These are phyloP conservation scores for Melinaea menophilus DNA, from an alignment of 2,888 invertebrate genomes.

Conservation along the genomic window DNA sequence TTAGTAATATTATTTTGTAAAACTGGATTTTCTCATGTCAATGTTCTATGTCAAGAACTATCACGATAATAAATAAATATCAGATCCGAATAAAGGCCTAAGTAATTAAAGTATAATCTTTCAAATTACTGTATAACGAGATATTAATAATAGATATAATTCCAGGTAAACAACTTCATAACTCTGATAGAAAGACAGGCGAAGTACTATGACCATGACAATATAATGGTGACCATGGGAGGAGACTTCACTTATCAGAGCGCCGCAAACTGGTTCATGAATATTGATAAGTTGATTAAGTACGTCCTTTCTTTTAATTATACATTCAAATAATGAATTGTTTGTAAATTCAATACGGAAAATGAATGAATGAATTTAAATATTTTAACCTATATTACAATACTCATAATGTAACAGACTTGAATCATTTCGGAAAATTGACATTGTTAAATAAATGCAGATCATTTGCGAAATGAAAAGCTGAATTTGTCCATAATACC, in stretches of 20 bases:
- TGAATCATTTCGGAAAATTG: no score
- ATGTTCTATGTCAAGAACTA: no score
- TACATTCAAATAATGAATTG: background rate
- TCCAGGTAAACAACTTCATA: slow-evolving; percentile 77
- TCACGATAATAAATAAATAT: no score
- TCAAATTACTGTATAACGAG: background rate
- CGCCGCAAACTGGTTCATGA: slow-evolving; percentile 88
- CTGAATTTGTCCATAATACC: no score
- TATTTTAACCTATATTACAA: background rate
- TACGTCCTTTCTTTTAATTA: slow-evolving; percentile 39
- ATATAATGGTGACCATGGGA: slow-evolving; percentile 93
- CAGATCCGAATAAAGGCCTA: background rate
- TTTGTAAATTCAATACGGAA: background rate
- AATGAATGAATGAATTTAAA: background rate
- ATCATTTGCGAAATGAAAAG: no score
- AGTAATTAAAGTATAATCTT: background rate
- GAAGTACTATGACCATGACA: slow-evolving; percentile 83
- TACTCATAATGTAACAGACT: no score
- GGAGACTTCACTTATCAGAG: slow-evolving; percentile 93
- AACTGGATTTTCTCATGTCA: no score
- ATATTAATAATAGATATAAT: slow-evolving; percentile 15
- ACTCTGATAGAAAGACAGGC: slow-evolving; percentile 80
- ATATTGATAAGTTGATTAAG: slow-evolving; percentile 92
- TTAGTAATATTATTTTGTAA: no score
- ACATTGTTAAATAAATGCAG: no score